Percentiles rank a stretch among this genome's conserved stretches.
Conservation (phyloP, 2,113 vertebrate species). For the rabbit (Oryctolagus cuniculus) region DNA sequence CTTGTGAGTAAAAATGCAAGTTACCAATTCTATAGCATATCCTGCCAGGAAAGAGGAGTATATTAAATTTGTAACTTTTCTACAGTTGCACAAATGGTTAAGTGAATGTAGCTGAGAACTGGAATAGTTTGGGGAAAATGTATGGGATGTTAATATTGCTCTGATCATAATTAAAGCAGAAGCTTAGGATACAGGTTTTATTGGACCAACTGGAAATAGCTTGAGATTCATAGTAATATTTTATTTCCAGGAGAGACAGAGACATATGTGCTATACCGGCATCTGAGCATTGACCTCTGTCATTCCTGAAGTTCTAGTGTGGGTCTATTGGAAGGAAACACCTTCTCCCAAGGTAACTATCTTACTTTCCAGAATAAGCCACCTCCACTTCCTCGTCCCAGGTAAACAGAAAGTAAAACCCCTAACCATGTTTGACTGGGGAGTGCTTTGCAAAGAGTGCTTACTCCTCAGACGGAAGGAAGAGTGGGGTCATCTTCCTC, state of each 20-base stretch:
- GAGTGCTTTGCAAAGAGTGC: not conserved
- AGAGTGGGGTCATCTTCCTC: not conserved
- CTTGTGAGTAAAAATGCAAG: not conserved
- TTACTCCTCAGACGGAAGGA: not conserved
- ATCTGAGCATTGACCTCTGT: too few species aligned
- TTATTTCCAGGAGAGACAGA: not conserved
- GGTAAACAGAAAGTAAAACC: not conserved
- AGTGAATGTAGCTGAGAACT: not conserved
- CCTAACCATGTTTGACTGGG: not conserved
- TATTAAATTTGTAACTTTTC: not conserved
- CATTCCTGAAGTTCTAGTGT: fast-evolving
- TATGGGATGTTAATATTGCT: not conserved
- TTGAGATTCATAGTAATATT: not conserved
- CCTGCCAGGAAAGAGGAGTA: not conserved
- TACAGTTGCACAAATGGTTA: not conserved
- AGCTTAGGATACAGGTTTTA: not conserved
- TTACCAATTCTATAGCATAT: not conserved
- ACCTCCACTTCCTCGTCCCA: not conserved
- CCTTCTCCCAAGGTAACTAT: not conserved
- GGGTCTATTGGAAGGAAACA: not conserved
- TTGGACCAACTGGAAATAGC: not conserved
- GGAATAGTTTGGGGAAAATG: not conserved
- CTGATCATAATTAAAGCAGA: not conserved
- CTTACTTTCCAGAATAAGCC: not conserved
- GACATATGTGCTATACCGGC: fast-evolving